A percentile compares a stretch with the other conserved stretches of the same genome.
Conservation (phyloP, 2,113 vertebrate genomes). For the Solea senegalensis region DNA sequence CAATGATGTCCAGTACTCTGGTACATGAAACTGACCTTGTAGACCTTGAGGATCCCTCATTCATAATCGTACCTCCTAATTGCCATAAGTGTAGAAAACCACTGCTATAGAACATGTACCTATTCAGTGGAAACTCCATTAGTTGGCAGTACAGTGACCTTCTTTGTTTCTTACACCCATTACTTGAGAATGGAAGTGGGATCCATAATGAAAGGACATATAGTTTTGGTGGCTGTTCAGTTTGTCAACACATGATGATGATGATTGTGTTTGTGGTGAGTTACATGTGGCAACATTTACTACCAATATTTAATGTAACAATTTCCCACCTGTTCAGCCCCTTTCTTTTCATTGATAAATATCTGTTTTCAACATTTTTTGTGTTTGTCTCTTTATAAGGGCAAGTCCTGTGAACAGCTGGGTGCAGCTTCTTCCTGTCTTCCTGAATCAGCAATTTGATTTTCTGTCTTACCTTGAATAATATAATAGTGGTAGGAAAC, state of each 20-base stretch:
- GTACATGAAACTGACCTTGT: constrained; percentile 16
- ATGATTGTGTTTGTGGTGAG: no score
- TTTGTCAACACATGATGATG: neutral
- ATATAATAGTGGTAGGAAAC: no score
- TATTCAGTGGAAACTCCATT: constrained; percentile 65
- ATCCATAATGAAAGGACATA: constrained; percentile 20
- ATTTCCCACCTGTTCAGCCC: no score
- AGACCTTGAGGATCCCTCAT: neutral
- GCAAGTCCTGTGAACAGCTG: no score
- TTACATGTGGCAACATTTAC: no score
- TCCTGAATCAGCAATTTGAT: no score
- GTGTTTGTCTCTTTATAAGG: no score
- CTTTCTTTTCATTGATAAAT: no score
- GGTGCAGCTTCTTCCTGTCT: no score
- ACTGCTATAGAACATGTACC: constrained; percentile 59
- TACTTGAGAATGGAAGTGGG: constrained; percentile 28
- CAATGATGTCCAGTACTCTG: neutral
- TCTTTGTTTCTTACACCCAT: constrained; percentile 60
- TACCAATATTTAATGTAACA: no score
- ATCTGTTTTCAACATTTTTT: no score
- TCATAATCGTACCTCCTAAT: constrained; percentile 47
- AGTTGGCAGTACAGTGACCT: constrained; percentile 68
- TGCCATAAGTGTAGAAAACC: constrained; percentile 62
- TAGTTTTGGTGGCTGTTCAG: neutral
- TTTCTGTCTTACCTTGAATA: no score